Conservation (phyloP, 2,113 vertebrate genomes). For the Halichoeres trimaculatus region DNA sequence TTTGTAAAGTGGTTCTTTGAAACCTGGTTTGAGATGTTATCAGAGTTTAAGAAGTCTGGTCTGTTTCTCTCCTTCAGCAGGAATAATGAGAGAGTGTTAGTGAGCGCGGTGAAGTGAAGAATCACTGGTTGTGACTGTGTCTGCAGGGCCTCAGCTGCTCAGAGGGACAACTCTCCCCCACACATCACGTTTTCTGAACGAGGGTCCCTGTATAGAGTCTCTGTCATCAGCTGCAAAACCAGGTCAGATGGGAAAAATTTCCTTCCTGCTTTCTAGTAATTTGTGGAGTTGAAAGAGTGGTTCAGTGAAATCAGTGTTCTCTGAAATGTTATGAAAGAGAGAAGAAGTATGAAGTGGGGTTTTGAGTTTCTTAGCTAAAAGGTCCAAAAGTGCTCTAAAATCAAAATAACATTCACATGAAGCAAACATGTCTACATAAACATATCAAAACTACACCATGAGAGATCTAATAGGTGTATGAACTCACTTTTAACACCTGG, state of each 20-base stretch:
- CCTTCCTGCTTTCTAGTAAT: constrained; percentile 40
- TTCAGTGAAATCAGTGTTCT: constrained; percentile 25
- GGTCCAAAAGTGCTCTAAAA: not conserved
- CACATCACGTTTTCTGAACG: constrained; percentile 42
- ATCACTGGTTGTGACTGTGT: constrained; percentile 74
- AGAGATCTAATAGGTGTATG: constrained; percentile 19
- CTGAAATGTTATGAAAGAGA: constrained; percentile 10
- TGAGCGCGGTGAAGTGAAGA: constrained; percentile 42
- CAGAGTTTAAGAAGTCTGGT: constrained; percentile 54
- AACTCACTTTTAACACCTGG: constrained; percentile 50
- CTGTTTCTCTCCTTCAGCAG: constrained; percentile 55
- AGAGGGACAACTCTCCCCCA: constrained; percentile 44
- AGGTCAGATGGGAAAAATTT: constrained; percentile 21
- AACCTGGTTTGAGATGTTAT: constrained; percentile 65
- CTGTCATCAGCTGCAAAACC: constrained; percentile 50
- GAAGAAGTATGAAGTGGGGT: not conserved
- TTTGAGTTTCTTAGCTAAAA: not conserved
- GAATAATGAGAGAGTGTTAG: constrained; percentile 65
- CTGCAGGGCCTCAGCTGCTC: constrained; percentile 40
- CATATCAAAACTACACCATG: not conserved
- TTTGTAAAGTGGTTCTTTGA: constrained; percentile 67
- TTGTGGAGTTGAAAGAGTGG: constrained; percentile 14
- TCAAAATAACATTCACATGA: not conserved
- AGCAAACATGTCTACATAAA: not conserved
- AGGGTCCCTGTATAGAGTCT: constrained; percentile 57